phyloP scores from a whole-genome alignment of 2,797 vertebrate genomes.

The Carduelis carduelis region DNA sequence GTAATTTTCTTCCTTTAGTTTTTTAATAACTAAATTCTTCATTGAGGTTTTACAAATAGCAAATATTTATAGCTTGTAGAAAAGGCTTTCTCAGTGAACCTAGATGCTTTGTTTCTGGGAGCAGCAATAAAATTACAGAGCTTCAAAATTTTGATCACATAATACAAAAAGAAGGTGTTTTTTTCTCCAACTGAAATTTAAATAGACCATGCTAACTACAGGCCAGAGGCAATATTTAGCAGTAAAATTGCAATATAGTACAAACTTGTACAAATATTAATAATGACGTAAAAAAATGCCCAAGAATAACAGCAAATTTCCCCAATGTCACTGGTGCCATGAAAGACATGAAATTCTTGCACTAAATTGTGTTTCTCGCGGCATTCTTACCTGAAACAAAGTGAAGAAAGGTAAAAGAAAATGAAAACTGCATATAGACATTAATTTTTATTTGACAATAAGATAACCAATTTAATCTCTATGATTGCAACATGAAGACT shows the following conservation, averaged over 20 bases:
- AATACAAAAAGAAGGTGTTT: constrained; percentile 37
- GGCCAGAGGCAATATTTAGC: not conserved
- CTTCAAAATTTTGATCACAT: constrained; percentile 60
- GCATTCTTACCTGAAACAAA: not conserved
- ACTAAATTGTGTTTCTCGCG: not conserved
- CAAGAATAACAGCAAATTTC: not conserved
- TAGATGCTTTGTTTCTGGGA: constrained; percentile 69
- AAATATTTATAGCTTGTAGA: constrained; percentile 89
- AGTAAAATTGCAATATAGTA: not conserved
- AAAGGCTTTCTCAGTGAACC: constrained; percentile 74
- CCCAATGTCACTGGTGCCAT: not conserved
- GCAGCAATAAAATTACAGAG: constrained; percentile 72
- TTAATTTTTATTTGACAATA: not conserved
- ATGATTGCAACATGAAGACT: not conserved
- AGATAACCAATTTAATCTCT: not conserved
- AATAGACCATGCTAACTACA: not conserved
- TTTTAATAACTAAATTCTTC: constrained; percentile 82
- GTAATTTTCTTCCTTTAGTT: constrained; percentile 89
- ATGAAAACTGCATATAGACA: not conserved
- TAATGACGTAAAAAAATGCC: not conserved
- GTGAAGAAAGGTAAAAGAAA: not conserved
- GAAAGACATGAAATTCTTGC: not conserved
- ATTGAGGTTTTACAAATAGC: constrained; percentile 83
- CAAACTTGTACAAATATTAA: not conserved
- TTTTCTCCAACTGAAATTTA: constrained; percentile 24